These are phyloP conservation scores for Calliphora vomitoria DNA, from an alignment of 2,888 invertebrate species.

Conservation along the genomic window DNA sequence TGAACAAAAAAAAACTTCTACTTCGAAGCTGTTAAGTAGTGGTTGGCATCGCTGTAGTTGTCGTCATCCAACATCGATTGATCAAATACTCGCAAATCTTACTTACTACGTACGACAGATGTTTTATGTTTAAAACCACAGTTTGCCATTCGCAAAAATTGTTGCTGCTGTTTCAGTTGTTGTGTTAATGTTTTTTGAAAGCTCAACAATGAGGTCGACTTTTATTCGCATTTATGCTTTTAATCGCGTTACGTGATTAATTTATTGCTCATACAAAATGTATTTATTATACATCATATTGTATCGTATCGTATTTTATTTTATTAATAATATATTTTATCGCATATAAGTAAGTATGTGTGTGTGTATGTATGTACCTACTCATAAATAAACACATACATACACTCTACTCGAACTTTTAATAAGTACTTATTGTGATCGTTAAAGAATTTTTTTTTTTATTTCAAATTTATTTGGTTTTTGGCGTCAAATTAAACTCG, in stretches of 20 bases:
- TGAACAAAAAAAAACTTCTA: slow-evolving; percentile 10
- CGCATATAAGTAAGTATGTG: neutral
- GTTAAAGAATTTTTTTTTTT: slow-evolving; percentile 19
- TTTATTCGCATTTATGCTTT: slow-evolving; percentile 57
- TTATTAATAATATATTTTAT: slow-evolving; percentile 20
- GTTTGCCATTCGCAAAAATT: slow-evolving; percentile 45
- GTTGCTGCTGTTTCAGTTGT: slow-evolving; percentile 22
- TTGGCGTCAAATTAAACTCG: slow-evolving; percentile 18
- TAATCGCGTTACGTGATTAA: slow-evolving; percentile 59
- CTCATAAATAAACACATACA: too few relatives aligned
- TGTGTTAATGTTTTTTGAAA: slow-evolving; percentile 48
- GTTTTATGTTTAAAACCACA: slow-evolving; percentile 53
- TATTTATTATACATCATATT: neutral
- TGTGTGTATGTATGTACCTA: too few relatives aligned
- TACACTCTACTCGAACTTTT: too few relatives aligned
- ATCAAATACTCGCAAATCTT: slow-evolving; percentile 32
- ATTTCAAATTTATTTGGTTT: slow-evolving; percentile 22
- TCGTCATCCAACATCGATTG: slow-evolving; percentile 45
- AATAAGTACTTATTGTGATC: neutral
- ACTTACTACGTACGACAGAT: slow-evolving; percentile 45
- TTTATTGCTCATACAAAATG: slow-evolving; percentile 34
- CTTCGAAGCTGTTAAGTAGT: slow-evolving; percentile 7
- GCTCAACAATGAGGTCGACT: slow-evolving; percentile 63
- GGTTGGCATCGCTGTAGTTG: slow-evolving; percentile 34
- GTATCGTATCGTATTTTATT: neutral